phyloP scores from a whole-genome alignment of 2,797 vertebrate species.

The Sebastes hubbsi region DNA sequence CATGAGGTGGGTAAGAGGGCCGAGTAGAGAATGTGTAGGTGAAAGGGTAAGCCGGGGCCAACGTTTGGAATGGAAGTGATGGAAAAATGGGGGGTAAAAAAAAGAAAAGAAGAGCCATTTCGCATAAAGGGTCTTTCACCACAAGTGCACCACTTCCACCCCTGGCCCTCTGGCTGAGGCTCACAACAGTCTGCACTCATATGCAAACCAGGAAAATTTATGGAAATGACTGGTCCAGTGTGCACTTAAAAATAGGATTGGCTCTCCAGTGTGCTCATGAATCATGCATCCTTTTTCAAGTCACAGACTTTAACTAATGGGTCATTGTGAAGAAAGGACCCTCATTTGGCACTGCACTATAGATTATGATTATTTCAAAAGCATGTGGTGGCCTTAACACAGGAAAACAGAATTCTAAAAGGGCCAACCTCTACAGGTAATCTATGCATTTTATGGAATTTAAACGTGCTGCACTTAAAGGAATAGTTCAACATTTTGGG shows the following conservation, averaged over 20 bases:
- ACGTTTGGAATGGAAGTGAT: constrained; percentile 37
- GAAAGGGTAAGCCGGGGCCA: constrained; percentile 49
- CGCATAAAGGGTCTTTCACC: constrained; percentile 53
- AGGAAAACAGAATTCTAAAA: neutral
- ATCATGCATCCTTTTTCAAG: constrained; percentile 63
- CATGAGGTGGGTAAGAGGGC: constrained; percentile 40
- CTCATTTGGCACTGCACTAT: constrained; percentile 25
- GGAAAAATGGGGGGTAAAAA: constrained; percentile 22
- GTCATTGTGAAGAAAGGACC: constrained; percentile 51
- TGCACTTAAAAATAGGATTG: constrained; percentile 61
- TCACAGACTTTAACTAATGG: constrained; percentile 61
- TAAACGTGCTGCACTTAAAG: neutral
- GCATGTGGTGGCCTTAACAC: constrained; percentile 3
- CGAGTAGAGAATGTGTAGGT: constrained; percentile 47
- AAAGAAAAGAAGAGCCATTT: constrained; percentile 45
- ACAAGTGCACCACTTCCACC: constrained; percentile 60
- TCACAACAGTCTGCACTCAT: constrained; percentile 52
- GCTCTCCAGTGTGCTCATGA: constrained; percentile 57
- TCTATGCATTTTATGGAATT: neutral
- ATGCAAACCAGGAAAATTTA: constrained; percentile 63
- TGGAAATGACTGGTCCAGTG: constrained; percentile 61
- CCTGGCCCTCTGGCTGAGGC: constrained; percentile 45
- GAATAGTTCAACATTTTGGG: neutral
- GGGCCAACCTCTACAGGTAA: neutral
- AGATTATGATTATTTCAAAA: constrained; percentile 49